phyloP scores from a whole-genome alignment of 2,888 invertebrate species.

The Lymantria monacha region DNA sequence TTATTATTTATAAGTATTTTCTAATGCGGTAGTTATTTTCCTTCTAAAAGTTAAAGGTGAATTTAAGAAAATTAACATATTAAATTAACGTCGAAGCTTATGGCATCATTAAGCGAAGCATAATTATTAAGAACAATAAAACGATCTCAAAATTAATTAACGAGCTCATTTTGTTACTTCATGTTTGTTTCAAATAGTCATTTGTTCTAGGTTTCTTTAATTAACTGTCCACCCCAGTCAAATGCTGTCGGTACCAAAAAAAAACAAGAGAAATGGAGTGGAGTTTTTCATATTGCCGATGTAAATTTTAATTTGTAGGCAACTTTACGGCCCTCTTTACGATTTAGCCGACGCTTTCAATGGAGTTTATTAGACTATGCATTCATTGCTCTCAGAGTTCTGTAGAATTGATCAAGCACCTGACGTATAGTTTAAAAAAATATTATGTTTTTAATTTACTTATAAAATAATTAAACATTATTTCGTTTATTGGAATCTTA shows the following conservation, averaged over 20 bases:
- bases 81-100: too few species aligned
- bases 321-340: constrained; percentile 79
- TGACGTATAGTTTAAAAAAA: constrained; percentile 14
- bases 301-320: constrained; percentile 80
- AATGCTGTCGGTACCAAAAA: constrained; percentile 58
- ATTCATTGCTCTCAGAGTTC: constrained; percentile 61
- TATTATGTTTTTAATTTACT: constrained; percentile 1
- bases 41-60: neutral
- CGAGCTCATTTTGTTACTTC: constrained; percentile 38
- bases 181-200: constrained; percentile 56
- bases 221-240: constrained; percentile 74
- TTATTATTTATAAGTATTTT: too few species aligned
- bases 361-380: constrained; percentile 72
- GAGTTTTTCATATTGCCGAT: constrained; percentile 78
- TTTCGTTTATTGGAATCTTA: too few species aligned
- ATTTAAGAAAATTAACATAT: neutral
- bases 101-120: too few species aligned
- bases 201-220: constrained; percentile 73
- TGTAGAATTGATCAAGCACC: constrained; percentile 40
- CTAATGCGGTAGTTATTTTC: too few species aligned
- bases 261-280: constrained; percentile 66
- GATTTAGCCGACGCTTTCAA: constrained; percentile 75
- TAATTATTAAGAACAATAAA: constrained; percentile 13
- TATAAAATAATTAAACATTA: neutral
- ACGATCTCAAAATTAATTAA: constrained; percentile 34